Evolutionary conservation across 1,140 invertebrate species (phyloP), one percentile per base, ranked within the genome.

Genomic region (Camponotus pennsylvanicus): DNA sequence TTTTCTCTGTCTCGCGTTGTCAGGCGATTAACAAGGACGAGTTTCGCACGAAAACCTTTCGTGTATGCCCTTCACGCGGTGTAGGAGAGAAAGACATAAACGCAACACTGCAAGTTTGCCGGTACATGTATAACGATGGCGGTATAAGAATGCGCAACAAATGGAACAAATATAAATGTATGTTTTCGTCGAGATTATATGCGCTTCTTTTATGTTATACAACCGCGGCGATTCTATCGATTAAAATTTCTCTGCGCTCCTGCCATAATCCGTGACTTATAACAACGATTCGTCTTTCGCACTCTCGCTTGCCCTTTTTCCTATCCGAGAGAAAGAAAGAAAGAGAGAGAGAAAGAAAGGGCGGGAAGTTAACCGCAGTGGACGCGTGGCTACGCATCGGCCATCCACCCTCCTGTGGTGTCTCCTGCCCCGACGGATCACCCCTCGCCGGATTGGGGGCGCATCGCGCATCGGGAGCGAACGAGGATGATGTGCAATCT

Each of bases 401-500:
- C 63, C 88, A 82, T 90, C 90, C 91, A 91, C 90, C 92, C 93
- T 92, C 90, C 49, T 52, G 87, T 73, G 45, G 86, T 82, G 85
- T 83, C 88, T 89, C 88, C 45, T 67, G 52, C 67, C 69, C 63
- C 88, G 78, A 66, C 61, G 71, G 90, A 88, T 86, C 90, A 73
- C 77, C 83, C 77, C 57, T 59, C 69, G 34, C 40, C 42, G 87
- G 79, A 88, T 91, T 89, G 83, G 86, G 42, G 42, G 42, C 88
- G 89, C 88, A 91, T 91, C 91, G 92, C 91, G 91, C 91, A 93
- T 93, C 92, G 90, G 70, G 84, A 90, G 90, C 90, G 92, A 83
- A 90, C 91, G 91, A 91, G 92, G 91, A 93, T 91, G 92, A 93
- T 95, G 94, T 94, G 94, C 94, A 95, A 95, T 95, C 94, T 95